Base-by-base conservation (phyloP, 2,888 invertebrate genomes). In the Cyclophora punctaria region DNA sequence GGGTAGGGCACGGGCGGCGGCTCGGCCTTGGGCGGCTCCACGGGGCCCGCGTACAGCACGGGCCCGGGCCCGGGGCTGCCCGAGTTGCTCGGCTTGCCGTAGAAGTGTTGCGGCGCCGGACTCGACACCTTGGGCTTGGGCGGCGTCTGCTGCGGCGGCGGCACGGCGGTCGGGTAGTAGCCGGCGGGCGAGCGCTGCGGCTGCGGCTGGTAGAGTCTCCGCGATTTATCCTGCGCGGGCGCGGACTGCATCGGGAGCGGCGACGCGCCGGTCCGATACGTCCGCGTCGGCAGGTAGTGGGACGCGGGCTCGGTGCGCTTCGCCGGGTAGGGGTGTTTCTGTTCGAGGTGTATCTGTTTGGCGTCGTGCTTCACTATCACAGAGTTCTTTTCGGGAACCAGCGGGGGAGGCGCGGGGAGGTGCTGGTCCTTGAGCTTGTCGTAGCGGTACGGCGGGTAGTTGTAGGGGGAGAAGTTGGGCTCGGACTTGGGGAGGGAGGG, bases 311-410 rank as follows among this genome's bases (percentile, higher is more conserved):
- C 89, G 55, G 84, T 89, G 59, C 90, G 78, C 69, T 92, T 91
- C 57, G 90, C 90, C 58, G 90, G 90, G 54, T 91, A 91, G n/a
- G 80, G 84, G 53, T 75, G 90, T 79, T 79, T 91, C 78, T 73
- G 90, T 73, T 92, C 91, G 54, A 91, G 72, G 71, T 91, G 91
- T 45, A 88, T 83, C 68, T 91, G 91, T 74, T 93, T 92, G 49
- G 91, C 91, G 68, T 94, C 94, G 76, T 94, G 94, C 73, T 94
- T 94, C 55, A 94, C 94, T 76, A 94, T 94, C 73, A 94, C 94
- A 69, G 93, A 92, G 77, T 91, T 93, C 77, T 93, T 94, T 77
- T 94, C 94, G 64, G 91, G 90, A 61, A 93, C 87, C 51, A 93
- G 80, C 3, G 93, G 92, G 48, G 93, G 92, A 20, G 92, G 92